A percentile compares a stretch with the other conserved stretches of the same genome.
Conservation (phyloP, 2,888 invertebrate species). For the Operophtera brumata region DNA sequence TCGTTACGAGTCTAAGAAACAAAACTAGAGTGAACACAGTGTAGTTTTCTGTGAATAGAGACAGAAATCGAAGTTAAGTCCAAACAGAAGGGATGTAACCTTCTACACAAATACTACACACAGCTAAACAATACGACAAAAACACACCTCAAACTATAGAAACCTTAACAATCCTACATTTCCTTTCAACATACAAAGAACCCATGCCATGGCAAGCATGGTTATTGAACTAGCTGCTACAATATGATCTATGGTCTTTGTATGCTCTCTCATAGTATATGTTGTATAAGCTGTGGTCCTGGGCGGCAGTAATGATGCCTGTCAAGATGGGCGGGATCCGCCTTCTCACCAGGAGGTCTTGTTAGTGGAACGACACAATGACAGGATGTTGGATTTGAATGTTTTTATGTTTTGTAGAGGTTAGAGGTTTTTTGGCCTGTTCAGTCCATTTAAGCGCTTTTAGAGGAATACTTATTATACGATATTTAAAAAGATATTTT, state of each 20-base stretch:
- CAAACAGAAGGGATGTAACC: not conserved
- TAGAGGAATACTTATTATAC: too few species aligned
- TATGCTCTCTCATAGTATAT: not conserved
- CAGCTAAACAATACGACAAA: conserved; percentile 1
- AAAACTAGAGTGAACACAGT: too few species aligned
- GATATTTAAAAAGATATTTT: not conserved
- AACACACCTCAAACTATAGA: not conserved
- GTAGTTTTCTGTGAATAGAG: not conserved
- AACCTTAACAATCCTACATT: not conserved
- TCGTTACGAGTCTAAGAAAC: too few species aligned
- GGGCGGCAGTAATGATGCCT: conserved; percentile 28
- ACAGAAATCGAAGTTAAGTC: not conserved
- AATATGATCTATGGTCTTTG: not conserved
- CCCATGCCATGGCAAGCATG: not conserved
- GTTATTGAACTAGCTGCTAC: not conserved
- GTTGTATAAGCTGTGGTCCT: conserved; percentile 2
- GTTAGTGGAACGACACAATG: conserved; percentile 19
- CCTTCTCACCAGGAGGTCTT: conserved; percentile 30
- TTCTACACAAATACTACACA: not conserved
- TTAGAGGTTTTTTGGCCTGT: not conserved
- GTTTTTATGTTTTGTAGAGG: conserved; percentile 13
- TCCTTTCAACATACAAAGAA: not conserved
- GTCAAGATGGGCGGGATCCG: conserved; percentile 31
- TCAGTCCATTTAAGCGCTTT: not conserved
- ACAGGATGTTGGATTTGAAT: conserved; percentile 17